Conservation (phyloP, 2,113 vertebrate species). For the Mixornis gularis region DNA sequence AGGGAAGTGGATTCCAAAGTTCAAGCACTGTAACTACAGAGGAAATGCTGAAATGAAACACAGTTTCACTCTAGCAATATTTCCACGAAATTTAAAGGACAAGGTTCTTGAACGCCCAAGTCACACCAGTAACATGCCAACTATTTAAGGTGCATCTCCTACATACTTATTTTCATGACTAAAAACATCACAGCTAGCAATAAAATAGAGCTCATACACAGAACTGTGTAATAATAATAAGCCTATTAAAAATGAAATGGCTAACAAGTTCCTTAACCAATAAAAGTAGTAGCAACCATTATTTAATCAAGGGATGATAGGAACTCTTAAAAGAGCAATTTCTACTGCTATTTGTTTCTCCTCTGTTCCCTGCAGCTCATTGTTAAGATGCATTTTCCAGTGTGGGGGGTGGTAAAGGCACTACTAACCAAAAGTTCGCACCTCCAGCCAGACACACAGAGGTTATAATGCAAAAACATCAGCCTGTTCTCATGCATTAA, state of each 20-base stretch:
- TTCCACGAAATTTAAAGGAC: background rate
- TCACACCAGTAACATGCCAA: background rate
- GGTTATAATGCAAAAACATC: background rate
- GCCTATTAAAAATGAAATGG: background rate
- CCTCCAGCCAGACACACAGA: background rate
- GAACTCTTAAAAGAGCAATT: background rate
- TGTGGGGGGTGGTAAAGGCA: background rate
- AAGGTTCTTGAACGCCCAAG: background rate
- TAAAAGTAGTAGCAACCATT: background rate
- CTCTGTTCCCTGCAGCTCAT: background rate
- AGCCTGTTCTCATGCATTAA: background rate
- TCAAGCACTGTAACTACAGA: conserved; percentile 17
- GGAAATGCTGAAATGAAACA: background rate
- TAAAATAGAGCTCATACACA: background rate
- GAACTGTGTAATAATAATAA: background rate
- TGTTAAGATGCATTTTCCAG: background rate
- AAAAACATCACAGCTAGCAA: background rate
- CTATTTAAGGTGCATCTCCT: background rate
- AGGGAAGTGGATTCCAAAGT: conserved; percentile 45
- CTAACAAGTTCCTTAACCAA: background rate
- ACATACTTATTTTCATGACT: background rate
- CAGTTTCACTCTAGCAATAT: background rate
- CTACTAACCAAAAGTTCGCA: background rate
- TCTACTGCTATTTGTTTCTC: background rate
- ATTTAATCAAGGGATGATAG: background rate